A percentile compares a stretch with the other conserved stretches of the same genome.
Conservation (phyloP, 2,797 vertebrate genomes). For the Pseudochromis fuscus region DNA sequence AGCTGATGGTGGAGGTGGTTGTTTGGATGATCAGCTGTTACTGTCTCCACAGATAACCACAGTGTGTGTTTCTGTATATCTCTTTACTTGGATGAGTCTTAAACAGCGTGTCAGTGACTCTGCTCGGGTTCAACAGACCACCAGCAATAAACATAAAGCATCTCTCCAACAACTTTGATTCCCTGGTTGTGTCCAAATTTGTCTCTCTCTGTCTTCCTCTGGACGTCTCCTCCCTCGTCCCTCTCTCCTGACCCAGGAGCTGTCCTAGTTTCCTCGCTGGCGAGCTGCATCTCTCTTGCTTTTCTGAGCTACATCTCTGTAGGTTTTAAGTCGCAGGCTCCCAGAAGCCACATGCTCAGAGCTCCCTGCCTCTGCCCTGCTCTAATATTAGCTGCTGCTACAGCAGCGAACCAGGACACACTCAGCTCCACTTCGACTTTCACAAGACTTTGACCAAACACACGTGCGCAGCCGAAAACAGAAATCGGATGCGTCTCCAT, state of each 20-base stretch:
- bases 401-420: slow-evolving; percentile 79
- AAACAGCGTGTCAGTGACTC: too few species aligned
- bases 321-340: slow-evolving; percentile 67
- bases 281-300: slow-evolving; percentile 55
- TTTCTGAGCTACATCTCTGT: slow-evolving; percentile 81
- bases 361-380: slow-evolving; percentile 60
- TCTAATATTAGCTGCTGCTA: slow-evolving; percentile 81
- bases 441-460: slow-evolving; percentile 77
- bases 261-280: slow-evolving; percentile 73
- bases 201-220: slow-evolving; percentile 23
- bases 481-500: not conserved
- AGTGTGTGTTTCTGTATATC: too few species aligned
- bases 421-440: slow-evolving; percentile 75
- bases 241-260: slow-evolving; percentile 64
- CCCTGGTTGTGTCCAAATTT: slow-evolving; percentile 3
- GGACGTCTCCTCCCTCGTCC: slow-evolving; percentile 12
- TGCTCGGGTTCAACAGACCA: not conserved
- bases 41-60: too few species aligned
- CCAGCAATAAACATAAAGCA: slow-evolving; percentile 4
- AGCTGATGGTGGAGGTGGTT: too few species aligned
- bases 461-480: not conserved
- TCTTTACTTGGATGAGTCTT: too few species aligned
- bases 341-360: slow-evolving; percentile 61
- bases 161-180: slow-evolving; percentile 5
- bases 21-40: too few species aligned